Evolutionary conservation across 2,797 vertebrate species (phyloP), one percentile per base, ranked within the genome.

Genomic region (Hippocampus kuda): DNA sequence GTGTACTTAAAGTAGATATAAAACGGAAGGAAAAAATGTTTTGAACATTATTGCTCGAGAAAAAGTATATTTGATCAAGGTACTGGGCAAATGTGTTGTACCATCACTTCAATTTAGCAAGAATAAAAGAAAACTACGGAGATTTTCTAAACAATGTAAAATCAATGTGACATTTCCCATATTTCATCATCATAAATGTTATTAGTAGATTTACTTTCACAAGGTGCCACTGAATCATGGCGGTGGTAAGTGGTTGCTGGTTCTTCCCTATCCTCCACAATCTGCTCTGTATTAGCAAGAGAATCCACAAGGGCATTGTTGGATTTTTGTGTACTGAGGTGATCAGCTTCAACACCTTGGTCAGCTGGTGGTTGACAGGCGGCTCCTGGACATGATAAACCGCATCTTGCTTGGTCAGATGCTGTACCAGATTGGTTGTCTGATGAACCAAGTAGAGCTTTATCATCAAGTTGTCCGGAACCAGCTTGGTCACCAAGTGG

Each of bases 141-240:
- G 10, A 63, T 27, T 46, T 46, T 63, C n/a, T 34, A 20, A 61
- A 34, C 15, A 4, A 27, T 27, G 3, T 13, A 48, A 48, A 38
- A 65, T 48, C 41, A 65, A 65, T 18, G 65, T 91, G 86, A 84
- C 89, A 88, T 75, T 65, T 91, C 87, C 87, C 89, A 89, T 75
- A 90, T 77, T 57, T 91, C 88, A 70, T 90, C 89, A 76, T 89
- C 86, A 68, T 83, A 87, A 16, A 76, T 38, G 63, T 79, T 68
- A 34, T 44, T 64, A 41, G n/a, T 44, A 10, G 12, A 61, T 34
- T 5, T 44, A 64, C 62, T 64, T 64, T 64, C 62, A 46, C 8
- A 15, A 44, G 12, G 13, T 46, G n/a, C 20, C 11, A 12, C 16
- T 24, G 13, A 64, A 64, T 44, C 62, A 26, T 46, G 62, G 62